A percentile compares a stretch with the other conserved stretches of the same genome.
These are phyloP conservation scores for Leptodirus hochenwartii DNA, from an alignment of 2,888 invertebrate genomes.

Conservation along the genomic window DNA sequence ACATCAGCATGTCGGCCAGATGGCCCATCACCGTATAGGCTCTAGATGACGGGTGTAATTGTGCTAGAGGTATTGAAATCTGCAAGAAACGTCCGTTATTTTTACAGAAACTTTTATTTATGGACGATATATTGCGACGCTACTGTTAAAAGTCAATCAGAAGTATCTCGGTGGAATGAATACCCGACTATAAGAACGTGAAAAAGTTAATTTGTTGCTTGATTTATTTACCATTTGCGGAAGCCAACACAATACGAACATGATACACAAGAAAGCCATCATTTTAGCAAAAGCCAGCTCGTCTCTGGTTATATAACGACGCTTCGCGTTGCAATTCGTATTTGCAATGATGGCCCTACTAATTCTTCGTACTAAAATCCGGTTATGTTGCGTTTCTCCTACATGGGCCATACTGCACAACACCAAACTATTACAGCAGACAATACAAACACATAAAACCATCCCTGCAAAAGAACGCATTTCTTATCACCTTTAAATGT, in stretches of 20 bases:
- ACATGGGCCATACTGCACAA: slow-evolving; percentile 53
- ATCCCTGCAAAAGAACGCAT: slow-evolving; percentile 34
- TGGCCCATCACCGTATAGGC: slow-evolving; percentile 30
- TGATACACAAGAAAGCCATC: slow-evolving; percentile 66
- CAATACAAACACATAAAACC: slow-evolving; percentile 52
- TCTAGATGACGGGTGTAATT: slow-evolving; percentile 22
- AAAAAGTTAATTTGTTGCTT: background rate
- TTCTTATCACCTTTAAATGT: slow-evolving; percentile 1
- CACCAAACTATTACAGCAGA: slow-evolving; percentile 68
- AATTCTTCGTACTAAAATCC: slow-evolving; percentile 25
- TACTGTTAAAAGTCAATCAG: background rate
- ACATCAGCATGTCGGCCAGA: slow-evolving; percentile 55
- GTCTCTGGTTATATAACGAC: slow-evolving; percentile 45
- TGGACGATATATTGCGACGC: background rate
- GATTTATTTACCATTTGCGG: slow-evolving; percentile 58
- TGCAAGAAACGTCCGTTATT: slow-evolving; percentile 21
- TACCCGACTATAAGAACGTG: background rate
- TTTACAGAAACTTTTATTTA: slow-evolving; percentile 1
- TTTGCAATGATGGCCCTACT: slow-evolving; percentile 24
- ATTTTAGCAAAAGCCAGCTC: slow-evolving; percentile 72
- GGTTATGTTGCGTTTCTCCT: slow-evolving; percentile 24
- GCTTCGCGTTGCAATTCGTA: slow-evolving; percentile 15
- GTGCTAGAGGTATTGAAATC: slow-evolving; percentile 47
- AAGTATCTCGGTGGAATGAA: background rate
- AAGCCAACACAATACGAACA: slow-evolving; percentile 73